Conservation (phyloP, 2,113 vertebrate genomes). For the Danio rerio region GRCz12tu NC_133178.1:42416001-42416500, state of each 20-base stretch:
- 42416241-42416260: constrained; percentile 86
- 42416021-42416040: constrained; percentile 71
- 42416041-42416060: constrained; percentile 52
- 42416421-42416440: constrained; percentile 88
- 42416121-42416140: neutral
- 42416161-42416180: constrained; percentile 9
- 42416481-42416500: constrained; percentile 60
- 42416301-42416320: constrained; percentile 95
- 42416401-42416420: constrained; percentile 83
- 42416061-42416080: constrained; percentile 66
- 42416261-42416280: constrained; percentile 99
- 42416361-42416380: constrained; percentile 88
- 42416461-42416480: constrained; percentile 82
- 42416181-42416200: constrained; percentile 39
- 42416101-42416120: constrained; percentile 53
- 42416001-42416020: constrained; percentile 84
- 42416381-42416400: constrained; percentile 89
- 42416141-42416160: constrained; percentile 10
- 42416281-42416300: constrained; percentile 98
- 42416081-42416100: constrained; percentile 51
- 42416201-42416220: constrained; percentile 37
- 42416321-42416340: constrained; percentile 98
- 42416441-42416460: constrained; percentile 45
- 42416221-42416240: constrained; percentile 71
- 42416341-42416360: constrained; percentile 99